phyloP scores from a whole-genome alignment of 64 coral and sea anemone species.

The Porites australiensis region DNA sequence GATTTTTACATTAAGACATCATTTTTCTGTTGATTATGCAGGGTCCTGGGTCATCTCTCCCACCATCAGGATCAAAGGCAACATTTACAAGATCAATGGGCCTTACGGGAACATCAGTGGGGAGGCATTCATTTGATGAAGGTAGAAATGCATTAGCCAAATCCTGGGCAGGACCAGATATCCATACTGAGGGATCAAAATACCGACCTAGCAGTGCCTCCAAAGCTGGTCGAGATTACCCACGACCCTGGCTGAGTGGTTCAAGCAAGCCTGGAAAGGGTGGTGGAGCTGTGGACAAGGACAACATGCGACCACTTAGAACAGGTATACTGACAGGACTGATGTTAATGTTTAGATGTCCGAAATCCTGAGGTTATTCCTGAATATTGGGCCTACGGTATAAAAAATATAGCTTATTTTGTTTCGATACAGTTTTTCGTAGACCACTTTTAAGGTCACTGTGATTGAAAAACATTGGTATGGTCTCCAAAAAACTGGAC shows the following conservation, averaged over 20 bases:
- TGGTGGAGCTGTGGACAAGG: slow-evolving; percentile 37
- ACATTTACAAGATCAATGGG: slow-evolving; percentile 58
- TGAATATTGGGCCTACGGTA: too few species aligned
- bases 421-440: too few species aligned
- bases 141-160: slow-evolving; percentile 74
- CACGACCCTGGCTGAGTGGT: slow-evolving; percentile 68
- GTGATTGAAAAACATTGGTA: background rate
- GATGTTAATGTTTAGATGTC: too few species aligned
- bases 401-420: too few species aligned
- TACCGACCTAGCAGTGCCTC: slow-evolving; percentile 45
- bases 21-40: background rate
- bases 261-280: slow-evolving; percentile 45
- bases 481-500: too few species aligned
- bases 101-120: slow-evolving; percentile 48
- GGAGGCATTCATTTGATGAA: slow-evolving; percentile 22
- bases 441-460: too few species aligned
- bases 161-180: slow-evolving; percentile 77
- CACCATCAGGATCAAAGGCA: slow-evolving; percentile 59
- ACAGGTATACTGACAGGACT: background rate
- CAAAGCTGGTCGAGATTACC: slow-evolving; percentile 70
- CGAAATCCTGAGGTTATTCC: too few species aligned
- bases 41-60: slow-evolving; percentile 18
- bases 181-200: slow-evolving; percentile 32
- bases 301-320: slow-evolving; percentile 58
- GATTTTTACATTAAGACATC: too few species aligned